phyloP scores from a whole-genome alignment of 1,140 invertebrate species.

The Tribolium castaneum region DNA sequence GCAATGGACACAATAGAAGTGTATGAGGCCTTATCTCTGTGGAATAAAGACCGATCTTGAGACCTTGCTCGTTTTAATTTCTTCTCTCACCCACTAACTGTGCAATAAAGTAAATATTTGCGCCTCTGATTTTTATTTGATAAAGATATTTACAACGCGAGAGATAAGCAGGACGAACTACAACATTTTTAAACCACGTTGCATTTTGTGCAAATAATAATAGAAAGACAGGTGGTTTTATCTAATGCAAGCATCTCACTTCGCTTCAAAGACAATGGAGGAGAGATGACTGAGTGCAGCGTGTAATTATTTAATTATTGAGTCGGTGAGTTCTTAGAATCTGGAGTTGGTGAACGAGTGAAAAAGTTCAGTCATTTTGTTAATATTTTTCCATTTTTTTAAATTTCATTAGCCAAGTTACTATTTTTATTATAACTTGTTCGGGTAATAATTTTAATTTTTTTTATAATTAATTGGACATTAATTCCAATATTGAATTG shows the following conservation, averaged over 20 bases:
- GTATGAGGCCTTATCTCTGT: conserved; percentile 12
- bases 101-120: no score
- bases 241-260: background rate
- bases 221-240: background rate
- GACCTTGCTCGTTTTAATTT: conserved; percentile 11
- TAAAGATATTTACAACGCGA: no score
- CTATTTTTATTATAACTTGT: no score
- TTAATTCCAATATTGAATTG: no score
- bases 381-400: no score
- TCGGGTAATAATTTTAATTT: no score
- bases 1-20: conserved; percentile 24
- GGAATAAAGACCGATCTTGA: conserved; percentile 8
- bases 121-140: no score
- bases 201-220: background rate
- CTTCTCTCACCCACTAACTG: background rate
- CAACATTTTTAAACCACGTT: background rate
- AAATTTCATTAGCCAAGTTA: no score
- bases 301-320: background rate
- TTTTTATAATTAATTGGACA: no score
- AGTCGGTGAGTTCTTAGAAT: background rate
- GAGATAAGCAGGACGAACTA: background rate
- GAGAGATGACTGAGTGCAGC: background rate
- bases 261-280: background rate
- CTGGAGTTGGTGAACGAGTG: no score
- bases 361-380: no score